Evolutionary conservation across 1,140 invertebrate species (phyloP), one percentile per base, ranked within the genome.

Genomic region (Trichoplusia ni): DNA sequence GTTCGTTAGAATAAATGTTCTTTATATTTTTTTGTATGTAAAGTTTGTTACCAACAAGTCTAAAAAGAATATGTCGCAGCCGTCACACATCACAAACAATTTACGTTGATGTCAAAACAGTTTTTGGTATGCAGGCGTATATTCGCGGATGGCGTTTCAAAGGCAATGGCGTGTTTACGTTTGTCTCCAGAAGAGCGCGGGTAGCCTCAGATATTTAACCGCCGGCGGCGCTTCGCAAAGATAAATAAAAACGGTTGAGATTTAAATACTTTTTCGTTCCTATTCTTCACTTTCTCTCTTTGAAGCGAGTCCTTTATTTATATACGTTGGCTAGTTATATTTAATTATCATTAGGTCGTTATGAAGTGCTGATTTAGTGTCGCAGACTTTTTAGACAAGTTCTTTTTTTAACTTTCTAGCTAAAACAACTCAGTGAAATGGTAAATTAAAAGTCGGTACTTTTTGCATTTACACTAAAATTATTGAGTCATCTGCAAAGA

Each of bases 201-300:
- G 70, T 75, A 73, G 71, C 78, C 77, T 73, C 73, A 77, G 77
- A 82, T 84, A 83, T 84, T 88, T 83, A 84, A 81, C 77, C 74
- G 77, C 82, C 74, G 71, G 31, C 69, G 75, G 81, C 78, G 70
- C 49, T 75, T 59, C 69, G 65, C 64, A 77, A 81, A 81, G 71
- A 81, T 76, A 84, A 86, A 86, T 83, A 84, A 73, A 75, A 77
- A 77, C 67, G 69, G 67, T 69, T 61, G 62, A 72, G 75, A 82
- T 84, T 87, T 81, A 77, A 84, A 84, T 83, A 79, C 73, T 84
- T 86, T 84, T 79, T 71, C 71, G 64, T 82, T 46, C 65, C 62
- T 71, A 69, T 77, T 75, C 71, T 64, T 64, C 66, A 60, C 66
- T 46, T 27, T 51, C 21, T 16, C 46, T 49, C 46, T 67, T 46